Evolutionary conservation across 2,888 invertebrate species (phyloP).

Genomic region (Dryobota labecula): DNA sequence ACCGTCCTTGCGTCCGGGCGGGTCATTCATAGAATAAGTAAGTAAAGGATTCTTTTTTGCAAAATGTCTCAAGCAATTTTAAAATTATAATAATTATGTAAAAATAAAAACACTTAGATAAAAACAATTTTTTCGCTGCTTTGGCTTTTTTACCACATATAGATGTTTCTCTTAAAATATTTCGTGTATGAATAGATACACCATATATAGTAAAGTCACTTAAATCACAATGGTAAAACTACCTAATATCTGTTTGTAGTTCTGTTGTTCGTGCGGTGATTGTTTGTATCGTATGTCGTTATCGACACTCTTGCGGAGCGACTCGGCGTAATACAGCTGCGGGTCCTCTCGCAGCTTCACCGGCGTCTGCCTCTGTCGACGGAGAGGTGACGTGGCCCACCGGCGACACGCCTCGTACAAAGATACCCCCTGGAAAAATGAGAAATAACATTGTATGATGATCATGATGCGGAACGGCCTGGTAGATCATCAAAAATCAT

Average conservation of each 20-base stretch:
- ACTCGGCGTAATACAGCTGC: slow-evolving; percentile 91
- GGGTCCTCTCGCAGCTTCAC: slow-evolving; percentile 92
- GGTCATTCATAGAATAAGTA: no score
- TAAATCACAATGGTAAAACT: slow-evolving; percentile 38
- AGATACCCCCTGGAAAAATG: slow-evolving; percentile 76
- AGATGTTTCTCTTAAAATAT: no score
- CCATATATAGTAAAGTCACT: no score
- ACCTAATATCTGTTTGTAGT: slow-evolving; percentile 92
- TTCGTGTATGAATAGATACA: no score
- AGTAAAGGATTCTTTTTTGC: no score
- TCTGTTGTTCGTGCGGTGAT: slow-evolving; percentile 88
- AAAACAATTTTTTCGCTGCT: no score
- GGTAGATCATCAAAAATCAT: background rate
- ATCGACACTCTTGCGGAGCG: slow-evolving; percentile 92
- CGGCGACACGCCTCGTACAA: slow-evolving; percentile 76
- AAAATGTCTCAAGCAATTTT: no score
- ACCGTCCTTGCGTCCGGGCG: no score
- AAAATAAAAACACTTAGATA: no score
- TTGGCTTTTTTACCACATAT: no score
- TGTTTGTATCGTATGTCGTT: slow-evolving; percentile 93
- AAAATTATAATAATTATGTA: no score
- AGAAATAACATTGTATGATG: background rate
- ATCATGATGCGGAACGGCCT: background rate
- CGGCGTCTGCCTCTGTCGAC: slow-evolving; percentile 89
- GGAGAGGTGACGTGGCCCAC: slow-evolving; percentile 79